A percentile compares a stretch with the other conserved stretches of the same genome.
Conservation (phyloP, 2,797 vertebrate species). For the Syngnathus acus region DNA sequence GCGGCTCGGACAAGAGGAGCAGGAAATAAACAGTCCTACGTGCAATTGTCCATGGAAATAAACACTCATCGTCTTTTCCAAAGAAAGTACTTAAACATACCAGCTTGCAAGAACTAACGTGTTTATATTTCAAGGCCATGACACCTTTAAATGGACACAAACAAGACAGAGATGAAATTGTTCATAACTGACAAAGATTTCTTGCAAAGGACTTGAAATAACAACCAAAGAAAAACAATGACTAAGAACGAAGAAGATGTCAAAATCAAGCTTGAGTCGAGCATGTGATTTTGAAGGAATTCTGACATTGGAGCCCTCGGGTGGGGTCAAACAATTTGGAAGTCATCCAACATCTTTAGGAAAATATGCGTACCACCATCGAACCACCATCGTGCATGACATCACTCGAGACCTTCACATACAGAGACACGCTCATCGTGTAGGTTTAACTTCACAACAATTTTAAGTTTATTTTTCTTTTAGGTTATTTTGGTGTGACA, state of each 20-base stretch:
- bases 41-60: slow-evolving; percentile 17
- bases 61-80: slow-evolving; percentile 23
- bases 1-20: neutral
- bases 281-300: neutral
- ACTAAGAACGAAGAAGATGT: neutral
- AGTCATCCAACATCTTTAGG: neutral
- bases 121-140: slow-evolving; percentile 19
- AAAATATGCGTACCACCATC: neutral
- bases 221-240: slow-evolving; percentile 2
- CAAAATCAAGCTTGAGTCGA: neutral
- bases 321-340: neutral
- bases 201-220: neutral
- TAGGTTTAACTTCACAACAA: too few relatives aligned
- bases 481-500: neutral
- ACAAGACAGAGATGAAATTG: neutral
- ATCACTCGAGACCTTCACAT: too few relatives aligned
- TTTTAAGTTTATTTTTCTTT: too few relatives aligned
- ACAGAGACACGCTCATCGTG: too few relatives aligned
- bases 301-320: neutral
- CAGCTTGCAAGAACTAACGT: slow-evolving; percentile 32
- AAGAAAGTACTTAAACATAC: slow-evolving; percentile 23
- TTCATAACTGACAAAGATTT: neutral
- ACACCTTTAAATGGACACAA: slow-evolving; percentile 27
- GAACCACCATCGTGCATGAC: too few relatives aligned
- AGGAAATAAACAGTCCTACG: slow-evolving; percentile 37